Evolutionary conservation across 2,797 vertebrate genomes (phyloP).

Genomic region (Pseudocheirus occidentalis): DNA sequence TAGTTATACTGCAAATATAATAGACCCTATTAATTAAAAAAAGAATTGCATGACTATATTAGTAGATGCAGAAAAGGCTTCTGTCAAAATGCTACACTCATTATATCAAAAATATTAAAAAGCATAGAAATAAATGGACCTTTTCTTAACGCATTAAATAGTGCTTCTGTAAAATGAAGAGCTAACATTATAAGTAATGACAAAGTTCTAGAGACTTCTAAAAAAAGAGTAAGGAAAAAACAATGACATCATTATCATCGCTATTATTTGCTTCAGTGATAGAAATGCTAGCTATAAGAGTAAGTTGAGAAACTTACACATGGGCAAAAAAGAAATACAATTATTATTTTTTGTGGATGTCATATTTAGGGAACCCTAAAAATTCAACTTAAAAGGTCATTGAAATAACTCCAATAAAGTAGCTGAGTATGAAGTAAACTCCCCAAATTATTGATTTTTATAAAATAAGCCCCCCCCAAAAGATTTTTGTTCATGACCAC

Average conservation of each 20-base stretch:
- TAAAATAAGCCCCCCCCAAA: background rate
- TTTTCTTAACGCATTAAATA: background rate
- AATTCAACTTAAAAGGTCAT: background rate
- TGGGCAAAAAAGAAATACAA: background rate
- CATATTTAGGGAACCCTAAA: background rate
- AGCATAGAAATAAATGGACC: background rate
- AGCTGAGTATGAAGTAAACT: background rate
- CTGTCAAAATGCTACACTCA: background rate
- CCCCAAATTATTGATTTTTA: too few species aligned
- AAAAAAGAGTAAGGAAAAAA: background rate
- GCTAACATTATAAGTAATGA: background rate
- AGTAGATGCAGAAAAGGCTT: background rate
- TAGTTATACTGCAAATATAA: background rate
- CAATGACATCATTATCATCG: background rate
- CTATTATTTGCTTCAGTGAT: background rate
- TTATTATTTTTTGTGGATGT: background rate
- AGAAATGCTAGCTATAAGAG: background rate
- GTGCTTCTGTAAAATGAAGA: background rate
- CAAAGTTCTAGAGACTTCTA: background rate
- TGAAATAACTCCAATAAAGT: background rate
- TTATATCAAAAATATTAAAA: background rate
- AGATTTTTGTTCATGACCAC: too few species aligned
- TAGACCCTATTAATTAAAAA: background rate
- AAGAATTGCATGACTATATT: background rate
- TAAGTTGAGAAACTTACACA: background rate